Base-by-base conservation (phyloP, 2,888 invertebrate species). In the Mesodorylaimus sp. region DNA sequence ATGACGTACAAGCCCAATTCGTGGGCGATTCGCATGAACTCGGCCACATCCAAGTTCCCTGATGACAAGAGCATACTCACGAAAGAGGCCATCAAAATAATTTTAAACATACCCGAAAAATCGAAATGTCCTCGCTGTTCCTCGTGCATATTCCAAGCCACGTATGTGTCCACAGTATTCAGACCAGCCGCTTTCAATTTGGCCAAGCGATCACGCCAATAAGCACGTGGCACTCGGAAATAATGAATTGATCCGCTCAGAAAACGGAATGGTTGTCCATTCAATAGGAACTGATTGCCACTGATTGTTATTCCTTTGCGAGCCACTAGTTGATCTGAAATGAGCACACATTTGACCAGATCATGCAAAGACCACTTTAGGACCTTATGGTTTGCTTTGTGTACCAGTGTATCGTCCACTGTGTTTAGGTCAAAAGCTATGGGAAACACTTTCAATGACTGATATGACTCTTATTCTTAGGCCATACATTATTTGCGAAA, bases 161-260 rank as follows among this genome's bases (percentile, higher is more conserved):
- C 21, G 48, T 55, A 59, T 52, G 57, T 59, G 51, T 59, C 56
- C 25, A 59, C 48, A 3, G 57, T 56, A 54, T 42, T 48, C 44
- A 48, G 21, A 19, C 89, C 89, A 36, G 82, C 83, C 1, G 81
- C 80, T 61, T 79, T 75, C 60, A 83, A 70, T 63, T 82, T 82
- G 47, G 75, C 70, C 52, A 86, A 67, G 48, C 83, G 75, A 53
- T 83, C 79, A 44, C 77, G 73, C 86, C 86, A 86, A 61, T 80
- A 80, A 25, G 72, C 73, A 37, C 76, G 76, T 2, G 83, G 81
- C 0, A 81, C 74, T 3, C 86, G 75, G 66, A 84, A 86, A 68
- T 86, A 86, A 65, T 86, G 85, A 62, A 86, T 73, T 19, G 82
- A 80, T 0, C 83, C 83, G 10, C 81, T 75, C 49, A 80, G 72